Conservation (phyloP, 2,113 vertebrate species). For the Catagonus wagneri region DNA sequence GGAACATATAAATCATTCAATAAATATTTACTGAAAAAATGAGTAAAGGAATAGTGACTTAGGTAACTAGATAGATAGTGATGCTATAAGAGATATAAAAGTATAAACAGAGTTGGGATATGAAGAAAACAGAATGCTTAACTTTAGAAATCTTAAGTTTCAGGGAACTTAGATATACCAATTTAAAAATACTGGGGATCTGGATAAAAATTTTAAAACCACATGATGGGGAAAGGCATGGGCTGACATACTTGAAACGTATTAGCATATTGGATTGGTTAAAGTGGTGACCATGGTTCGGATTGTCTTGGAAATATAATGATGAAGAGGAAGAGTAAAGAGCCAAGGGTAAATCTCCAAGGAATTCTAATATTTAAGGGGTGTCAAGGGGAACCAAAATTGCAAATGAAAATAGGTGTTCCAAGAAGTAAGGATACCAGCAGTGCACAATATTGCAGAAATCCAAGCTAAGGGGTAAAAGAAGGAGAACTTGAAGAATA, state of each 20-base stretch:
- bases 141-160: conserved; percentile 37
- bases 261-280: neutral
- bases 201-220: neutral
- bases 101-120: neutral
- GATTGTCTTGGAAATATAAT: neutral
- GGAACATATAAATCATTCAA: neutral
- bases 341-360: neutral
- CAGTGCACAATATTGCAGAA: neutral
- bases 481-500: neutral
- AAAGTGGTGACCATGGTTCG: neutral
- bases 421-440: neutral
- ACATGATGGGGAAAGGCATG: neutral
- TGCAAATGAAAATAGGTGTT: neutral
- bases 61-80: neutral
- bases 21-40: neutral
- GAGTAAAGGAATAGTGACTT: neutral
- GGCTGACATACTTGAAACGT: neutral
- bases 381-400: neutral
- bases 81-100: neutral
- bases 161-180: neutral
- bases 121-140: neutral
- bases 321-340: neutral
- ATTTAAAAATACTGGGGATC: neutral
- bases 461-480: neutral
- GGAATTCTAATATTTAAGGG: neutral